Evolutionary conservation across 1,140 invertebrate species (phyloP).

Genomic region (Pomacea maculata): DNA sequence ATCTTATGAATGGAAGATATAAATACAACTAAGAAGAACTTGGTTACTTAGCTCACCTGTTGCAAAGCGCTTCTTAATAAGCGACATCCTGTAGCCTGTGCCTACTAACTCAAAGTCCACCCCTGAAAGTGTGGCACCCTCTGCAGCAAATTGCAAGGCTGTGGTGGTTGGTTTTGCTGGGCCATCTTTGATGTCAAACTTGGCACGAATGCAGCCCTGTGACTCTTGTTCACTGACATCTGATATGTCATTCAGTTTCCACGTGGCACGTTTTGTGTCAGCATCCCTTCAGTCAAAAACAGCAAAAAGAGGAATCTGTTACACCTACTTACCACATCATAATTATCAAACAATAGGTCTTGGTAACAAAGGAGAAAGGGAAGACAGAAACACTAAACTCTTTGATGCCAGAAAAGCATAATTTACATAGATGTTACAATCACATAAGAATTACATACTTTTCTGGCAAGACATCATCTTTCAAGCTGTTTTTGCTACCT

Average conservation of each 20-base stretch:
- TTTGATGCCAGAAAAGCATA: background rate
- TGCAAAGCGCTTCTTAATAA: constrained; percentile 93
- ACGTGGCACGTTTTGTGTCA: constrained; percentile 83
- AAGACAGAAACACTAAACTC: background rate
- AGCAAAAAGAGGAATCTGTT: too few species aligned
- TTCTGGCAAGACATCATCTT: too few species aligned
- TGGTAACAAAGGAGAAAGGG: background rate
- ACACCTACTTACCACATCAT: too few species aligned
- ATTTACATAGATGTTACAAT: background rate
- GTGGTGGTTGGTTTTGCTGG: constrained; percentile 85
- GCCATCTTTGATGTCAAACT: constrained; percentile 80
- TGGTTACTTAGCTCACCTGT: constrained; percentile 74
- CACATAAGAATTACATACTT: too few species aligned
- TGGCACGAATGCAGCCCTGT: constrained; percentile 87
- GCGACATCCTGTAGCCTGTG: constrained; percentile 88
- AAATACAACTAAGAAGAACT: background rate
- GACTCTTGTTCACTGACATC: constrained; percentile 86
- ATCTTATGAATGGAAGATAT: background rate
- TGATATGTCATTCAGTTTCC: constrained; percentile 93
- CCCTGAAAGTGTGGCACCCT: constrained; percentile 92
- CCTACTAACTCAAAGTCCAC: constrained; percentile 91
- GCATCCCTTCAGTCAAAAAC: constrained; percentile 70
- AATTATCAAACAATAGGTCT: too few species aligned
- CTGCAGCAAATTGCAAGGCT: constrained; percentile 92
- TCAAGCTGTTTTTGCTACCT: too few species aligned